These are phyloP conservation scores for Stegostoma tigrinum DNA, from an alignment of 2,113 vertebrate species.

Conservation along the genomic window DNA sequence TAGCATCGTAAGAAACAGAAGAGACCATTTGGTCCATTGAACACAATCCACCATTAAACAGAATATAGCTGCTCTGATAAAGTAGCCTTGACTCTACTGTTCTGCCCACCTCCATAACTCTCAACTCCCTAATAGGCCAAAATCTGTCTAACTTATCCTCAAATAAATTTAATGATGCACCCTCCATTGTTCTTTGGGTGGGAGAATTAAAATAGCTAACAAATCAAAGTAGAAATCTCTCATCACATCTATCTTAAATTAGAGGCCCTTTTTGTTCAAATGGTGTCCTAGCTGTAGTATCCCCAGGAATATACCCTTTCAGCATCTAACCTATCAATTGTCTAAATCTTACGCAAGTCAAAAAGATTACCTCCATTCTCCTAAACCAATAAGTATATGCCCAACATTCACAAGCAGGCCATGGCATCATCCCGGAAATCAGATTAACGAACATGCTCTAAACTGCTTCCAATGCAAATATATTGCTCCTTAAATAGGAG, in stretches of 20 bases:
- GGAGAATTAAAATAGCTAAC: background rate
- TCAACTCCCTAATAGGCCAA: background rate
- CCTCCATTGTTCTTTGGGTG: background rate
- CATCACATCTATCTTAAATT: background rate
- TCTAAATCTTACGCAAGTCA: background rate
- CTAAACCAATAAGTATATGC: background rate
- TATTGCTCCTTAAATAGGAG: background rate
- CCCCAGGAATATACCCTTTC: background rate
- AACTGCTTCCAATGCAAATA: background rate
- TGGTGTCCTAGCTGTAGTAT: background rate
- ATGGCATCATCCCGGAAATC: background rate
- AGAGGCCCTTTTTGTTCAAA: background rate
- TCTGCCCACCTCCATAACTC: background rate
- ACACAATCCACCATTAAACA: background rate
- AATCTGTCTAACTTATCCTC: background rate
- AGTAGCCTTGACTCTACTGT: background rate
- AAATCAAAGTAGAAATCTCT: background rate
- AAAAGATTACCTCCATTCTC: background rate
- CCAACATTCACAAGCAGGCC: background rate
- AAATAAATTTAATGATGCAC: background rate
- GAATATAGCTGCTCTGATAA: background rate
- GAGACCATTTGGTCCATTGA: background rate
- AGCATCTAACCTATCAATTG: background rate
- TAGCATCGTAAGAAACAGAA: background rate
- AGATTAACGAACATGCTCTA: background rate